Evolutionary conservation across 92 coral and sea anemone genomes (phyloP).

Genomic region (Ricordea florida): DNA sequence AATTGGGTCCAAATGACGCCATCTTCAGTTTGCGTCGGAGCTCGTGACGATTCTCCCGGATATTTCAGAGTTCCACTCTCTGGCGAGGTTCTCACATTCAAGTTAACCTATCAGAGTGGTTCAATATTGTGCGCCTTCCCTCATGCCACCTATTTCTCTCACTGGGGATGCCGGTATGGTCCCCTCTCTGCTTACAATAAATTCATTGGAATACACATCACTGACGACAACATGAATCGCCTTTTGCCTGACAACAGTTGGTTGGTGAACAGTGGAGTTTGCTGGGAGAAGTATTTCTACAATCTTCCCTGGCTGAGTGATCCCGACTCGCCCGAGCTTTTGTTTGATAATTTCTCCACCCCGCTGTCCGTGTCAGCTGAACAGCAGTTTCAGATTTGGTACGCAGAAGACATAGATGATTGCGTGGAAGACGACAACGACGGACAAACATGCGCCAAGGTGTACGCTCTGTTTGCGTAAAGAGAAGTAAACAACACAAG

Average conservation of each 20-base stretch:
- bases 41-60: background rate
- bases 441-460: background rate
- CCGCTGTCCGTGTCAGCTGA: background rate
- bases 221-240: background rate
- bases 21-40: conserved; percentile 1
- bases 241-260: background rate
- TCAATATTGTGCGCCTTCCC: background rate
- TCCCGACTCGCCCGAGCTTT: background rate
- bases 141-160: background rate
- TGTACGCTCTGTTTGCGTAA: background rate
- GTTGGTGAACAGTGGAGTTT: background rate
- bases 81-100: background rate
- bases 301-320: background rate
- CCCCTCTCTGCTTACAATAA: background rate
- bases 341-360: background rate
- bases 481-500: no score
- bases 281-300: background rate
- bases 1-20: conserved; percentile 8
- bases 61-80: background rate
- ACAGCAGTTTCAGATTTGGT: conserved; percentile 8
- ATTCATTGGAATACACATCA: background rate
- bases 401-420: background rate
- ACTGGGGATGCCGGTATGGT: background rate
- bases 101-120: background rate
- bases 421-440: background rate